Percentiles rank a stretch among this genome's conserved stretches.
These are phyloP conservation scores for Anas capensis DNA, from an alignment of 2,797 vertebrate species.

Conservation along the genomic window DNA sequence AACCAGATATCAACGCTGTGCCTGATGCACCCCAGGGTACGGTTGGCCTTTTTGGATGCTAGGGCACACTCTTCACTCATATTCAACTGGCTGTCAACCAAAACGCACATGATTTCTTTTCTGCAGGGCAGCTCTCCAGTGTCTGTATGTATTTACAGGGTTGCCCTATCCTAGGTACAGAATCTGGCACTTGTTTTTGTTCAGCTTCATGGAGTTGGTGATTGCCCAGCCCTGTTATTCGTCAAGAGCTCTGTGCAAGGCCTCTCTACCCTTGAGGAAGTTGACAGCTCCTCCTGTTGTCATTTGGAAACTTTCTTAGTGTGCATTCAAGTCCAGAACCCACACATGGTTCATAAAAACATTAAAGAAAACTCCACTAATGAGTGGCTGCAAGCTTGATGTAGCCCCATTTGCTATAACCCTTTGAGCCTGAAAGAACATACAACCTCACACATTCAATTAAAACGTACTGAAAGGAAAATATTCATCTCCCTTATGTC, in stretches of 20 bases:
- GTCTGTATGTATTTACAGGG: background rate
- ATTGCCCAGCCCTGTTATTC: background rate
- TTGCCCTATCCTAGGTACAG: background rate
- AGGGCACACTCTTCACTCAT: background rate
- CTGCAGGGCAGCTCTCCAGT: background rate
- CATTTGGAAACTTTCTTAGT: background rate
- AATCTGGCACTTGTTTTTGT: background rate
- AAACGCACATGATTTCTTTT: background rate
- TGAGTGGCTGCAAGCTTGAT: background rate
- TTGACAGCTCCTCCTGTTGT: background rate
- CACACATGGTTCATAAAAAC: background rate
- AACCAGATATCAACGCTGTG: background rate
- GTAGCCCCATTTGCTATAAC: background rate
- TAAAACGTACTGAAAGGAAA: background rate
- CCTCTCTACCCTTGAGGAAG: background rate
- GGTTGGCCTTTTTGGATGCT: background rate
- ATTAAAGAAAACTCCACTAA: background rate
- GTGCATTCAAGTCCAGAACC: background rate
- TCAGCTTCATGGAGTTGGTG: background rate
- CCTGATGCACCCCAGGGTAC: no score
- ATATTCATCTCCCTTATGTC: background rate
- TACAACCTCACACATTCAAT: background rate
- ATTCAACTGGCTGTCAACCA: background rate
- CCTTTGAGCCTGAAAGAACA: background rate
- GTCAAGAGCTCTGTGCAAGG: background rate